phyloP scores from a whole-genome alignment of 2,888 invertebrate genomes.

The Tiliacea citrago region DNA sequence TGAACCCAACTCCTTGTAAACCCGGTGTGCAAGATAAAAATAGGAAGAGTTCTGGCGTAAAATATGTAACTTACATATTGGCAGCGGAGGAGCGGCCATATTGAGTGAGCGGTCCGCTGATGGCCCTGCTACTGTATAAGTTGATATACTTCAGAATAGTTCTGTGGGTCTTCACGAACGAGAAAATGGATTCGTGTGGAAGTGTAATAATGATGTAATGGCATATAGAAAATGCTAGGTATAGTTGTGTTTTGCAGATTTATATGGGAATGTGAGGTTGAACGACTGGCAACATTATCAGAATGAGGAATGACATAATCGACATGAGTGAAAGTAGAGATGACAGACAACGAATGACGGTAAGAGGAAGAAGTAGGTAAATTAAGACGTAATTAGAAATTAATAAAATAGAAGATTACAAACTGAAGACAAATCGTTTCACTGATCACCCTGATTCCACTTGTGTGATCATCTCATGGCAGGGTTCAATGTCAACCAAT shows the following conservation, averaged over 20 bases:
- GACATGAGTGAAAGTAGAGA: neutral
- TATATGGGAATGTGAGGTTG: neutral
- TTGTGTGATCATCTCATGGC: neutral
- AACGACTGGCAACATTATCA: neutral
- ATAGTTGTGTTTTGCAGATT: neutral
- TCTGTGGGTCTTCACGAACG: neutral
- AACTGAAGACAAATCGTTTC: neutral
- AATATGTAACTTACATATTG: constrained; percentile 90
- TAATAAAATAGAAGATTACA: neutral
- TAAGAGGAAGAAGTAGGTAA: neutral
- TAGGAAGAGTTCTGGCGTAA: constrained; percentile 81
- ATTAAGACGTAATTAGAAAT: neutral
- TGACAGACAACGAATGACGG: neutral
- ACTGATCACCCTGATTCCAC: too few species aligned
- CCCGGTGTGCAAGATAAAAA: constrained; percentile 78
- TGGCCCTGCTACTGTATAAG: constrained; percentile 46
- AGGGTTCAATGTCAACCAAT: neutral
- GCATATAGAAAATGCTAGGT: neutral
- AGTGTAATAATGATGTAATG: neutral
- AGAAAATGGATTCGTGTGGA: constrained; percentile 6
- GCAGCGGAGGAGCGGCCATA: constrained; percentile 79
- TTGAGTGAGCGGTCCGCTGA: constrained; percentile 76
- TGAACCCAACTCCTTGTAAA: constrained; percentile 41
- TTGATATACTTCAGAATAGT: constrained; percentile 38
- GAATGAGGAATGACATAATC: neutral